phyloP scores from a whole-genome alignment of 2,888 invertebrate species.

The Euzophera pinguis region DNA sequence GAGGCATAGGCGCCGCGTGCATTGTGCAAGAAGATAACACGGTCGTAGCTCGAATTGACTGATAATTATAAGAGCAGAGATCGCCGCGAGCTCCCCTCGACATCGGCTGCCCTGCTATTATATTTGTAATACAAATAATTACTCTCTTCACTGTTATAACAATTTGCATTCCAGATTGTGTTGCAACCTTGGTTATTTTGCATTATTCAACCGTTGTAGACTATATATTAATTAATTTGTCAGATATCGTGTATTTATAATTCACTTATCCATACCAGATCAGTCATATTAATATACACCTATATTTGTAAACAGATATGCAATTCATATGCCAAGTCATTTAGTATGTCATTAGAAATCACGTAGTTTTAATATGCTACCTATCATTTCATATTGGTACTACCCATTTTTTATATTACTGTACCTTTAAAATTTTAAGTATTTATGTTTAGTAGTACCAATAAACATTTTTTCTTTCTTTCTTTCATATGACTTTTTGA shows the following conservation, averaged over 20 bases:
- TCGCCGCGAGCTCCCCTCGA: conserved; percentile 49
- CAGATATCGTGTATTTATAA: conserved; percentile 29
- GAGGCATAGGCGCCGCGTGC: conserved; percentile 27
- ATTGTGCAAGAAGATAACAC: conserved; percentile 55
- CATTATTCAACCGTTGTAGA: not conserved
- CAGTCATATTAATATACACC: too few relatives aligned
- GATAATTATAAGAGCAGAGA: conserved; percentile 49
- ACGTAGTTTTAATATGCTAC: too few relatives aligned
- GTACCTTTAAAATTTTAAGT: too few relatives aligned
- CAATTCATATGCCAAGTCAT: too few relatives aligned
- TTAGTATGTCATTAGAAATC: too few relatives aligned
- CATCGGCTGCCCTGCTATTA: conserved; percentile 40
- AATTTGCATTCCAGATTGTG: conserved; percentile 27
- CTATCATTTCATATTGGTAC: too few relatives aligned
- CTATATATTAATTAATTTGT: not conserved
- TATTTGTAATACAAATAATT: conserved; percentile 46
- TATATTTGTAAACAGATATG: too few relatives aligned
- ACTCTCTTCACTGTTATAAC: conserved; percentile 37
- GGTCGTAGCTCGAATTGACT: conserved; percentile 38
- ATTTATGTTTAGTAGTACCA: too few relatives aligned
- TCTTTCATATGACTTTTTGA: too few relatives aligned
- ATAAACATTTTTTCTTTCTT: too few relatives aligned
- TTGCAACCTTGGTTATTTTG: not conserved
- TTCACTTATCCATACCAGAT: conserved; percentile 19
- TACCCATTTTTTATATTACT: too few relatives aligned